Base-by-base conservation (phyloP, 2,888 invertebrate species). In the Orchesella flavescens region DNA sequence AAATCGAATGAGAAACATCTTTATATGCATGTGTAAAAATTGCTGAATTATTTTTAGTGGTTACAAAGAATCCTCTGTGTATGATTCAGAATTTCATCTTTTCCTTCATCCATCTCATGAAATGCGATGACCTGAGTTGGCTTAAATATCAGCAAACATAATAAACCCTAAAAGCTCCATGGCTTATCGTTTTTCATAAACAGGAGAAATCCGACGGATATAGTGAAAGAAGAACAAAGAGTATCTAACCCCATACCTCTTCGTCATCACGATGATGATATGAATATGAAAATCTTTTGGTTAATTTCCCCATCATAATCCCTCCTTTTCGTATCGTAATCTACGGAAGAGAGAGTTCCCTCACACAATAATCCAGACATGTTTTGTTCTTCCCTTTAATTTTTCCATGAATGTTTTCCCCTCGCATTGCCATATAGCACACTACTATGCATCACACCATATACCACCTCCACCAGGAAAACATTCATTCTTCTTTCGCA, bases 71-170 rank as follows among this genome's bases (percentile, higher is more conserved):
- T n/a, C n/a, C n/a, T n/a, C n/a, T n/a, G n/a, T 49, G 1, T 49
- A 15, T 15, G n/a, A 15, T 3, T 49, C 49, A 49, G 49, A 49
- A 49, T 49, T n/a, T n/a, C n/a, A n/a, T n/a, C n/a, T n/a, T n/a
- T n/a, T n/a, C n/a, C 15, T 49, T 3, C 49, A 7, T 49, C 3
- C 12, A 49, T 3, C 49, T 49, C 49, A 46, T 68, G 68, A 49
- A 68, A 68, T 49, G 68, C 49, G 68, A 68, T 71, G 53, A 55
- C 71, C 71, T 55, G n/a, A 2, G 5, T 10, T 7, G 19, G 71
- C 71, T 71, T 71, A 71, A 71, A 71, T 71, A 71, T 71, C 71
- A 57, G 71, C 57, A 71, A 71, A 71, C 71, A 71, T 71, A 71
- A 71, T 71, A 71, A 71, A 17, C 57, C 55, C 34, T 71, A 71